Percentiles rank a stretch among this genome's conserved stretches.
Evolutionary conservation across 2,797 vertebrate genomes (phyloP).

Genomic region (Cercopithecus neglectus): DNA sequence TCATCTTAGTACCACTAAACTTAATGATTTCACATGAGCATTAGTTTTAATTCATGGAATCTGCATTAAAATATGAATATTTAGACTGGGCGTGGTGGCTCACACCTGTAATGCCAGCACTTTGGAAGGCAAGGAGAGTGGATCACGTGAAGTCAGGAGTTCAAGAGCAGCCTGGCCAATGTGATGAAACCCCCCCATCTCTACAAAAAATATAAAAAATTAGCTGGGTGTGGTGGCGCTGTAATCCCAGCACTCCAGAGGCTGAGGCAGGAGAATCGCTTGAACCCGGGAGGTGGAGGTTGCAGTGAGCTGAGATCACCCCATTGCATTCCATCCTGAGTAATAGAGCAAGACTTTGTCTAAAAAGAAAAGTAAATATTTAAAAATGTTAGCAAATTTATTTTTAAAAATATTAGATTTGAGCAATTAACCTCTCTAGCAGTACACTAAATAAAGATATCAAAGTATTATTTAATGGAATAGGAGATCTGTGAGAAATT

Average conservation of each 20-base stretch:
- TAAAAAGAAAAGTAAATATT: background rate
- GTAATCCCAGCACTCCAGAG: background rate
- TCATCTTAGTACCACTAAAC: background rate
- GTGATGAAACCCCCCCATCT: background rate
- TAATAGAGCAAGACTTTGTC: background rate
- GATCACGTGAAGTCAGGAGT: background rate
- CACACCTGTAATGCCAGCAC: background rate
- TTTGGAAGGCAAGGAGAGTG: background rate
- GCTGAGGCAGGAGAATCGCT: background rate
- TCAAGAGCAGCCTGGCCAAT: background rate
- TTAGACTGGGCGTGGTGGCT: background rate
- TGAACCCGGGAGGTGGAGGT: background rate
- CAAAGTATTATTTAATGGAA: background rate
- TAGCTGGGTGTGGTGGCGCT: fast-evolving
- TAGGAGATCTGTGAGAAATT: background rate
- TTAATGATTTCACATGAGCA: background rate
- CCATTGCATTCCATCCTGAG: background rate
- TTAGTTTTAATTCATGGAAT: background rate
- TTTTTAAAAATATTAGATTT: background rate
- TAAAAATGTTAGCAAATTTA: background rate
- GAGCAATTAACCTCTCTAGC: background rate
- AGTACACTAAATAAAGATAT: background rate
- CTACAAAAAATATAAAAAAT: background rate
- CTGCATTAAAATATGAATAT: background rate
- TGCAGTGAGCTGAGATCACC: background rate